Conservation (phyloP, 2,113 vertebrate species). For the Atractosteus spatula region DNA sequence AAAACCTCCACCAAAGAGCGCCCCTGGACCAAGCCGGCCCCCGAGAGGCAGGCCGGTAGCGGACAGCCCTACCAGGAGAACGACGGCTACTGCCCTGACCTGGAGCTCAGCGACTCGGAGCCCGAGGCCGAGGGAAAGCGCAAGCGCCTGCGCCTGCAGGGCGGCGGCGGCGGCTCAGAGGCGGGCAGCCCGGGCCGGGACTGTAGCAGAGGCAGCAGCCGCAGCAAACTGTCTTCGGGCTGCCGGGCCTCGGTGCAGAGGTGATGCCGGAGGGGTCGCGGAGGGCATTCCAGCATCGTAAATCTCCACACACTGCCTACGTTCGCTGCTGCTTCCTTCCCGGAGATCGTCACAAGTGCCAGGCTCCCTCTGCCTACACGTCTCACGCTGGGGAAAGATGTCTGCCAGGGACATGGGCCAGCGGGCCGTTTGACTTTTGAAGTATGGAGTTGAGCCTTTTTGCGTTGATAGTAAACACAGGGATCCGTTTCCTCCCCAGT, state of each 20-base stretch:
- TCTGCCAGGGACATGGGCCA: neutral
- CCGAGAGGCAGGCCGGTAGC: slow-evolving; percentile 60
- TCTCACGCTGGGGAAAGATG: neutral
- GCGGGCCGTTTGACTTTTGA: slow-evolving; percentile 11
- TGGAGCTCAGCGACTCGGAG: slow-evolving; percentile 94
- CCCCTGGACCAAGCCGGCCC: slow-evolving; percentile 72
- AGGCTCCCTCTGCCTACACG: slow-evolving; percentile 20
- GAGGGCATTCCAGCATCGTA: slow-evolving; percentile 11
- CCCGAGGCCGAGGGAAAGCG: slow-evolving; percentile 80
- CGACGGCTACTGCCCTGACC: slow-evolving; percentile 92
- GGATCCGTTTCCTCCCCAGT: neutral
- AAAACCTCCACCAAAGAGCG: slow-evolving; percentile 72
- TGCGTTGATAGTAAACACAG: neutral
- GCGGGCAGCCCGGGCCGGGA: slow-evolving; percentile 60
- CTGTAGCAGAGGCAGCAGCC: slow-evolving; percentile 53
- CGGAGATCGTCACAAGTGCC: slow-evolving; percentile 35
- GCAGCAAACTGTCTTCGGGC: slow-evolving; percentile 71
- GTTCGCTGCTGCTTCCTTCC: slow-evolving; percentile 2
- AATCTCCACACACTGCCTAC: neutral
- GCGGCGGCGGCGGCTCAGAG: slow-evolving; percentile 59
- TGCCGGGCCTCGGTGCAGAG: slow-evolving; percentile 81
- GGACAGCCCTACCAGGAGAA: slow-evolving; percentile 79
- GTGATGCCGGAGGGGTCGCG: slow-evolving; percentile 67
- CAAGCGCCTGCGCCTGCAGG: slow-evolving; percentile 61
- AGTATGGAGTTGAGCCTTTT: slow-evolving; percentile 14